A percentile compares a stretch with the other conserved stretches of the same genome.
phyloP scores from a whole-genome alignment of 2,888 invertebrate species.

The Drosophila anomelani region DNA sequence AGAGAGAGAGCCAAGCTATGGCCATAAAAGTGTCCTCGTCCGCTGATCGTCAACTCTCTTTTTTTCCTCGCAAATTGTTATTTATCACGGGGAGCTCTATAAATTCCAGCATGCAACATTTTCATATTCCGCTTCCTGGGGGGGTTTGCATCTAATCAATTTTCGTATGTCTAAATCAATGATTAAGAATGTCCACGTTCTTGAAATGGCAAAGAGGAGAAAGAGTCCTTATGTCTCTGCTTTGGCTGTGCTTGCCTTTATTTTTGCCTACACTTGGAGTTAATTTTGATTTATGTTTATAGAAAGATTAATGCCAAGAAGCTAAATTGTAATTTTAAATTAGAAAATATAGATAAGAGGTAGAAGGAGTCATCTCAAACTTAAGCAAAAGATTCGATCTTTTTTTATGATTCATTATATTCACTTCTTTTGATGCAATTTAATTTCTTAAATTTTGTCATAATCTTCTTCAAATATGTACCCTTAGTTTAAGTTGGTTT shows the following conservation, averaged over 20 bases:
- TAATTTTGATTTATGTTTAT: background rate
- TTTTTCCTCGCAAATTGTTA: constrained; percentile 72
- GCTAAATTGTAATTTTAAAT: too few relatives aligned
- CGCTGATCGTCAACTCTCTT: constrained; percentile 60
- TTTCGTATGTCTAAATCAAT: constrained; percentile 81
- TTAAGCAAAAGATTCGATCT: too few relatives aligned
- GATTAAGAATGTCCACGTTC: constrained; percentile 72
- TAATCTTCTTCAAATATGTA: too few relatives aligned
- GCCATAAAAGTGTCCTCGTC: constrained; percentile 67
- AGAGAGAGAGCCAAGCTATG: constrained; percentile 10
- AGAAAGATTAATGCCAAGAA: background rate
- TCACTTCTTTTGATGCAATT: too few relatives aligned
- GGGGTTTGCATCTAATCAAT: constrained; percentile 73
- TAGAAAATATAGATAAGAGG: too few relatives aligned
- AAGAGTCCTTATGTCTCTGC: background rate
- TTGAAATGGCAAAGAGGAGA: constrained; percentile 39
- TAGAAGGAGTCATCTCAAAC: too few relatives aligned
- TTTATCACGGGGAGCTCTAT: constrained; percentile 72
- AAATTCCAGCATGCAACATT: constrained; percentile 49
- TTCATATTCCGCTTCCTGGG: constrained; percentile 31
- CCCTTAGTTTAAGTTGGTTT: too few relatives aligned
- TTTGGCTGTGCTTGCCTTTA: constrained; percentile 18
- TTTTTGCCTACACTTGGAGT: constrained; percentile 9
- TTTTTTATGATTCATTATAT: too few relatives aligned
- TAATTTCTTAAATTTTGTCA: too few relatives aligned